These are phyloP conservation scores for Menidia beryllina DNA, from an alignment of 2,113 vertebrate species.

Conservation along the genomic window DNA sequence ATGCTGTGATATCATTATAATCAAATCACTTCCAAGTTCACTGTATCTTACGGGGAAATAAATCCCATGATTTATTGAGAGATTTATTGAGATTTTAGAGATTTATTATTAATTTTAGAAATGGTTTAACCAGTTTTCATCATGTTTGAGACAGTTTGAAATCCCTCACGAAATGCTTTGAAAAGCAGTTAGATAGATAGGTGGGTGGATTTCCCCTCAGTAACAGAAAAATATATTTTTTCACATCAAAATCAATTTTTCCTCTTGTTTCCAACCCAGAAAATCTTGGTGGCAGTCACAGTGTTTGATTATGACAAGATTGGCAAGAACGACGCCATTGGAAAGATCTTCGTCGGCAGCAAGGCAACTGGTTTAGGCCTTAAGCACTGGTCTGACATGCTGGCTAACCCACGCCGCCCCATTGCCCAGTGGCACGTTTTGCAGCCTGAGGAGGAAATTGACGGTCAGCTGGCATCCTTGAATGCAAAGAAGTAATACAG, in stretches of 20 bases:
- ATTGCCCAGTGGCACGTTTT: slow-evolving; percentile 98
- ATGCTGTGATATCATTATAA: too few species aligned
- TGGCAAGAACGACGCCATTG: slow-evolving; percentile 98
- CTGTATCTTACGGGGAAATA: too few species aligned
- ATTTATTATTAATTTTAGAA: too few species aligned
- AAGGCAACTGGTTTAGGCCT: slow-evolving; percentile 91
- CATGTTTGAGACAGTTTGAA: too few species aligned
- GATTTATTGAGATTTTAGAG: too few species aligned
- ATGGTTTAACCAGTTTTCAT: too few species aligned
- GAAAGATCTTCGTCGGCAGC: slow-evolving; percentile 96
- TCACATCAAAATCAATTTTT: not conserved
- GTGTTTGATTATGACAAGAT: slow-evolving; percentile 99
- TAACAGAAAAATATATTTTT: not conserved
- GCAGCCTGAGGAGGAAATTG: slow-evolving; percentile 96
- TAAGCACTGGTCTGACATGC: slow-evolving; percentile 98
- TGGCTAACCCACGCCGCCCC: slow-evolving; percentile 95
- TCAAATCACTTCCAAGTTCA: too few species aligned
- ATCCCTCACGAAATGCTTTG: too few species aligned
- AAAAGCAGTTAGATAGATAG: not conserved
- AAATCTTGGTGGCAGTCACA: slow-evolving; percentile 96
- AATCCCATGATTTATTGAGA: too few species aligned
- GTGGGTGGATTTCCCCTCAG: too few species aligned
- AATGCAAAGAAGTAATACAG: slow-evolving; percentile 91
- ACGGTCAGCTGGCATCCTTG: slow-evolving; percentile 85
- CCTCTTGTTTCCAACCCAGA: slow-evolving; percentile 76